Base-by-base conservation (phyloP, 2,113 vertebrate genomes). In the Tylochromis polylepis region DNA sequence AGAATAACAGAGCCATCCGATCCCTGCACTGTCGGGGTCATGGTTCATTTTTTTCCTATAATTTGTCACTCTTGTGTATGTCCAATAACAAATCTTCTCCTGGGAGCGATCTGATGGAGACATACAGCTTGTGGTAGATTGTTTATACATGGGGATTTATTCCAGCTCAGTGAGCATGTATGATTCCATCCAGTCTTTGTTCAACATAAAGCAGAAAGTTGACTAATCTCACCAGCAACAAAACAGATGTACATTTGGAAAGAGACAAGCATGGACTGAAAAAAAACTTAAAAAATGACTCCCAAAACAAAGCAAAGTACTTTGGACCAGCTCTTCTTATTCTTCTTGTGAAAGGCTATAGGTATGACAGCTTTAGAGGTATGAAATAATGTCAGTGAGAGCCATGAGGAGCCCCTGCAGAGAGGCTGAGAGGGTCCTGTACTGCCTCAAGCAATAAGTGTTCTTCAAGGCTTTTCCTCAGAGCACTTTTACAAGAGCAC, bases 401-500 rank as follows among this genome's bases (percentile, higher is more conserved):
- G 92, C 88, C 89, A 85, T 57, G 82, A 90, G 89, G 90, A 92
- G 88, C 88, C 93, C 93, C 93, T 65, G 87, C 89, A 85, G 92
- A 89, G 86, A 89, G 88, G 90, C 92, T 87, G 91, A 92, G 92
- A 89, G 91, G 94, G 89, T 91, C 93, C 93, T 91, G 93, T 90
- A 91, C 88, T 36, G 94, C 95, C 94, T 91, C 85, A 0, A 93
- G 94, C 94, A 86, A 93, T 78, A 38, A 91, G 80, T 88, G 91
- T 91, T 91, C 93, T 93, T 95, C 94, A 91, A 93, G 93, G 90
- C 88, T 90, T 81, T 81, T 92, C 91, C 93, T 93, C 90, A 60
- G 75, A 94, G 87, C 91, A 86, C 92, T 95, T 93, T 93, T 87
- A 95, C 94, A 92, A 91, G 91, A 93, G 89, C 88, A 85, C 94